Evolutionary conservation across 2,797 vertebrate genomes (phyloP), one percentile per base, ranked within the genome.

Genomic region (Chaenodraco wilsoni): DNA sequence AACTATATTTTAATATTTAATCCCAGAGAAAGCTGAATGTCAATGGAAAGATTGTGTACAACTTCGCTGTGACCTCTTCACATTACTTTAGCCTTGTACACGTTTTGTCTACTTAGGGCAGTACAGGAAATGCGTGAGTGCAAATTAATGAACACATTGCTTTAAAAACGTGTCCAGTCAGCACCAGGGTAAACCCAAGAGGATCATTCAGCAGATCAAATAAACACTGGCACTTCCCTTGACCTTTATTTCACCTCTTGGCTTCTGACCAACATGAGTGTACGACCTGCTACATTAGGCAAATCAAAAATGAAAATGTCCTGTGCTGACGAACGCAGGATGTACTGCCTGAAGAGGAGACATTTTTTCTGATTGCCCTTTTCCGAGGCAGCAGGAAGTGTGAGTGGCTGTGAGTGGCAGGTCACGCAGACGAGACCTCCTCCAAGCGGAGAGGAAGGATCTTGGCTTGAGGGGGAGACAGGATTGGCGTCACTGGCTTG

Each of bases 401-500:
- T 58, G 69, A 81, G 78, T 4, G 43, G 59, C 41, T 79, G 48
- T 88, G 88, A 89, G 81, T 84, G 87, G 54, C 84, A 70, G 88
- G 82, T 87, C 87, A 86, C 33, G 56, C 68, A 74, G 74, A 71
- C 49, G 59, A 79, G 83, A 81, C 81, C 85, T 76, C 79, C 69
- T 83, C 69, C 63, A n/a, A 31, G 21, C 12, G 48, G 57, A 81
- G 77, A 82, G 85, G 83, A 83, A 84, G 85, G 85, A 80, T 84
- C 82, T 86, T 81, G 74, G 87, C 83, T 83, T 8, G 46, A 67
- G 86, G 84, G 70, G 80, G 74, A 69, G 84, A 80, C 78, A 55
- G 84, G 76, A 83, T 70, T 87, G 89, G 90, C 90, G 84, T 93
- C 91, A 91, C 74, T 80, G 84, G 87, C 82, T 90, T 84, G 82